Base-by-base conservation (phyloP, 1,140 invertebrate species). In the Armadillidium nasatum region DNA sequence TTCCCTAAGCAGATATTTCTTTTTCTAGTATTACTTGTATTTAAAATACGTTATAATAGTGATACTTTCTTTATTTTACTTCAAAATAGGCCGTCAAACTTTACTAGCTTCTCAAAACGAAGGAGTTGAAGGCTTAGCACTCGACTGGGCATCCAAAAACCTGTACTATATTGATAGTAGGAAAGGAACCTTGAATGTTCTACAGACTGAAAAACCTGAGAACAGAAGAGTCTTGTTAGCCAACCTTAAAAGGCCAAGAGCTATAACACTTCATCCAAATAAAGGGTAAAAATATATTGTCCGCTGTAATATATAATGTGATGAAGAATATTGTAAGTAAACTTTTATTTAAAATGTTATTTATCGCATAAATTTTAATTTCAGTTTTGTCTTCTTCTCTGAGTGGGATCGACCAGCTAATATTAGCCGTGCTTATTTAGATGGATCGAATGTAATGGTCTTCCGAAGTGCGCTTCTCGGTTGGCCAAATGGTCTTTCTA, bases 61-160 rank as follows among this genome's bases (percentile, higher is more conserved):
- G n/a, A 33, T 33, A 3, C 2, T 33, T 33, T 33, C 33, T 1
- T 33, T 33, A 33, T 33, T 33, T 33, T 33, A 33, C 33, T 33
- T 33, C 33, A 33, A 33, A 33, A 33, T 81, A 87, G 87, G 91
- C 0, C 88, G 91, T 10, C 94, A 97, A 84, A 96, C 96, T 72
- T 94, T 98, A 0, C 83, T 98, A 21, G 94, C 95, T 10, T 96
- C 94, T 19, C 95, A 97, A 83, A 98, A 98, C 83, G 96, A 98
- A 86, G 95, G 95, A 0, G 96, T 99, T 0, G 96, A 99, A 87
- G 96, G 96, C 6, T 86, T 99, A 50, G 95, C 96, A 0, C 92
- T 98, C 0, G 97, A 99, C 83, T 99, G 96, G 97, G 93, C 93
- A 0, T 92, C 95, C 0, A 96, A 98, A 83, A 98, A 98, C 84